Evolutionary conservation across 2,113 vertebrate species (phyloP).

Genomic region (Cephalopterus ornatus): DNA sequence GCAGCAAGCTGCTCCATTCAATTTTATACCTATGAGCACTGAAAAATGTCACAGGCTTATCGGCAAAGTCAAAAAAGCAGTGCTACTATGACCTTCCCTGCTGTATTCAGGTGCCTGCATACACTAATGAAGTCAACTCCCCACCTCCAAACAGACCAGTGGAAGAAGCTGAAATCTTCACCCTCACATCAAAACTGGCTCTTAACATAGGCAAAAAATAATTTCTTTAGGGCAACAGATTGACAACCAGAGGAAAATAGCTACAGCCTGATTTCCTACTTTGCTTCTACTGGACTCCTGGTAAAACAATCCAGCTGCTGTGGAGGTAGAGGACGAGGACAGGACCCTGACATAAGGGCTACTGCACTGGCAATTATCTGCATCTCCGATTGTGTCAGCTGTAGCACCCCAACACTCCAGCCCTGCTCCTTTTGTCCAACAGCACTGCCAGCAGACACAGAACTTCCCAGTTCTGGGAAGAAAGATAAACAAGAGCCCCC

Average conservation of each 20-base stretch:
- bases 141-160: not conserved
- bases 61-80: not conserved
- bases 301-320: not conserved
- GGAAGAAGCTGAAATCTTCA: not conserved
- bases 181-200: not conserved
- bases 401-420: not conserved
- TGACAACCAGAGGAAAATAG: not conserved
- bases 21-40: not conserved
- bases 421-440: not conserved
- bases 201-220: not conserved
- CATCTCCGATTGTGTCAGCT: not conserved
- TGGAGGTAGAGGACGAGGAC: not conserved
- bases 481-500: not conserved
- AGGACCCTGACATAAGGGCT: not conserved
- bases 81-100: not conserved
- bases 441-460: not conserved
- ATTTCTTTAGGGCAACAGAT: not conserved
- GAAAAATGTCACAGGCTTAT: not conserved
- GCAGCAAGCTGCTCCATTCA: not conserved
- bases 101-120: not conserved
- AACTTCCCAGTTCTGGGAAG: not conserved
- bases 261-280: not conserved
- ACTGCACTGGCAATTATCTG: not conserved
- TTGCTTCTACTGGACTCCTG: not conserved
- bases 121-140: rapidly evolving